Evolutionary conservation across 1,140 invertebrate genomes (phyloP), one percentile per base, ranked within the genome.

Genomic region (Aphelinus certus): DNA sequence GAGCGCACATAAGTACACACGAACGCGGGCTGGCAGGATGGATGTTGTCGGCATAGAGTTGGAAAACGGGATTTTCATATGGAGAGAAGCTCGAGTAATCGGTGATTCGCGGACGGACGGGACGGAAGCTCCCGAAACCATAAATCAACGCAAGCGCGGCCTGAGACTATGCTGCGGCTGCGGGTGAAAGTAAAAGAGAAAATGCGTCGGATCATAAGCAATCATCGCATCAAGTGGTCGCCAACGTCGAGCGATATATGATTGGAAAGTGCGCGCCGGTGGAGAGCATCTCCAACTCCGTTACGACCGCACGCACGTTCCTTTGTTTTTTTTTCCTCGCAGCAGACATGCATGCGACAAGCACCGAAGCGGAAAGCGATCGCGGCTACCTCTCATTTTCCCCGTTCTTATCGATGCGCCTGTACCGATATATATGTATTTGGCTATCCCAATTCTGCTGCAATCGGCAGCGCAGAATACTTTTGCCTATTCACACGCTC

Each of bases 101-200:
- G 47, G 47, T 10, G 47, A 2, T 7, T 1, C 3, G 60, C 60
- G 45, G 26, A 7, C 2, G 7, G 9, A 43, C 61, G 49, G 72
- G 58, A 68, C 72, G 72, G 72, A 74, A 74, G 73, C 66, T 55
- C 49, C 42, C 4, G 55, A 56, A 77, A 73, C 71, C 57, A 71
- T 71, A 67, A 73, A 77, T 77, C 63, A 77, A 62, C 60, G 67
- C n/a, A 51, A 26, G 47, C 48, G 47, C 51, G 51, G 51, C 51
- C 51, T 53, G 51, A 4, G 51, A 46, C 46, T n/a, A 7, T 61
- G 26, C 77, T 26, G 26, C 26, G 26, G 51, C 51, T 69, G 46
- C 26, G 76, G 77, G 81, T 79, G 81, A 82, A 82, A 82, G 81
- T 80, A 80, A 82, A 82, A 82, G 78, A 82, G 79, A 82, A 81